These are phyloP conservation scores for Drosophila nebulosa DNA, from an alignment of 1,140 invertebrate genomes.

Conservation along the genomic window DNA sequence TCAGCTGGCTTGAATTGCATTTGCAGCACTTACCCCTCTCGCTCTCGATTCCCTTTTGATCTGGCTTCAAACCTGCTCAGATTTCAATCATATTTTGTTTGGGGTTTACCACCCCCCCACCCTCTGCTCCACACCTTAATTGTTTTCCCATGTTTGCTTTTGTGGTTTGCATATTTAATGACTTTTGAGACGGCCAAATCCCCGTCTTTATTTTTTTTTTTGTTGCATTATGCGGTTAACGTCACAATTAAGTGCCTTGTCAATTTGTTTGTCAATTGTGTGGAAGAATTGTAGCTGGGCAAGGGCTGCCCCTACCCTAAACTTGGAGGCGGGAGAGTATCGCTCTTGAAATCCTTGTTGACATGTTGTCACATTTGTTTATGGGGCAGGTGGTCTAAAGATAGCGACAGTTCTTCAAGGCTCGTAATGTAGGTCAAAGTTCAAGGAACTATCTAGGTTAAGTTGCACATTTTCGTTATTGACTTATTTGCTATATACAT, in stretches of 20 bases:
- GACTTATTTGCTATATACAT: neutral
- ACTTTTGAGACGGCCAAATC: slow-evolving; percentile 21
- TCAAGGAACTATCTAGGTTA: slow-evolving; percentile 21
- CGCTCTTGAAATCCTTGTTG: neutral
- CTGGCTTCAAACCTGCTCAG: slow-evolving; percentile 23
- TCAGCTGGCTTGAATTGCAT: slow-evolving; percentile 17
- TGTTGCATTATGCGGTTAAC: slow-evolving; percentile 27
- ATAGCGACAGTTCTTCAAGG: neutral
- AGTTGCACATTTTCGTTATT: neutral
- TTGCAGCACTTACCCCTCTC: slow-evolving; percentile 4
- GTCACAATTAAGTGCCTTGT: slow-evolving; percentile 67
- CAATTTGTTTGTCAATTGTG: slow-evolving; percentile 69
- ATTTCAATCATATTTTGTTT: slow-evolving; percentile 47
- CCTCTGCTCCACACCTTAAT: slow-evolving; percentile 15
- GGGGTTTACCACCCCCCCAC: neutral
- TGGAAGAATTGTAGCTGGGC: neutral
- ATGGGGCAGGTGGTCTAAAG: neutral
- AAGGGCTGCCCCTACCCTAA: neutral
- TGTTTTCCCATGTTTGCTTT: slow-evolving; percentile 52
- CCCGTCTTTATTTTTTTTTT: slow-evolving; percentile 33
- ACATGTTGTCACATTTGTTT: neutral
- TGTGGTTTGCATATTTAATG: slow-evolving; percentile 46
- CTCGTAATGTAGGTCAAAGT: slow-evolving; percentile 28
- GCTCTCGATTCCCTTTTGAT: neutral
- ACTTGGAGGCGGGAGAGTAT: neutral